Conservation (phyloP, 2,113 vertebrate species). For the Syngnathus typhle region DNA sequence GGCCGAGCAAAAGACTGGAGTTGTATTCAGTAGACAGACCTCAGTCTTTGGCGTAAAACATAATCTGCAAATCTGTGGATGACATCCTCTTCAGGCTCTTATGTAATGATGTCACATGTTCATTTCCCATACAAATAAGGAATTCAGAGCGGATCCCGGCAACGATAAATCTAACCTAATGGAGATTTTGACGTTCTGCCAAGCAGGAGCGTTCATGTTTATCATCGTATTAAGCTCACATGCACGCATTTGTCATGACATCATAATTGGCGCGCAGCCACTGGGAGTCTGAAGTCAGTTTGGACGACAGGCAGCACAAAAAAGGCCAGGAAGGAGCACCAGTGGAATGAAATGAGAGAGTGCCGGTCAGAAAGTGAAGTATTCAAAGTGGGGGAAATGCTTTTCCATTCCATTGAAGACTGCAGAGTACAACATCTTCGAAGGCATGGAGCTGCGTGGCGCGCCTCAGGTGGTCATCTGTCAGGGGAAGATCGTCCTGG, state of each 20-base stretch:
- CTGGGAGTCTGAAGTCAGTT: slow-evolving; percentile 53
- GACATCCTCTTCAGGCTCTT: slow-evolving; percentile 49
- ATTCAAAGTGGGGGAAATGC: slow-evolving; percentile 6
- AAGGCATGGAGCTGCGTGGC: slow-evolving; percentile 93
- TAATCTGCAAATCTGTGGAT: slow-evolving; percentile 46
- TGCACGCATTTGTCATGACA: slow-evolving; percentile 49
- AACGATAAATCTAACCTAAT: slow-evolving; percentile 40
- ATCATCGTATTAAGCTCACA: slow-evolving; percentile 15
- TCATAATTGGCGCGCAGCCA: slow-evolving; percentile 60
- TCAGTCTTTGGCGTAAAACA: slow-evolving; percentile 24
- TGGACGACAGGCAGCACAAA: slow-evolving; percentile 41
- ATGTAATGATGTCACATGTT: slow-evolving; percentile 60
- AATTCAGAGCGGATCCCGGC: slow-evolving; percentile 12
- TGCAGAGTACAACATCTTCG: slow-evolving; percentile 94
- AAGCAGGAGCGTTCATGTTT: slow-evolving; percentile 34
- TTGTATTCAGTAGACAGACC: slow-evolving; percentile 2
- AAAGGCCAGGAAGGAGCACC: slow-evolving; percentile 38
- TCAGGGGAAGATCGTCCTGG: slow-evolving; percentile 93
- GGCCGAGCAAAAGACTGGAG: neutral
- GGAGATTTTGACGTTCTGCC: slow-evolving; percentile 24
- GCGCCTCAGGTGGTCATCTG: slow-evolving; percentile 87
- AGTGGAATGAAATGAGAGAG: slow-evolving; percentile 53
- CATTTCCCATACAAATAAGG: slow-evolving; percentile 49
- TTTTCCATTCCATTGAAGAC: slow-evolving; percentile 62
- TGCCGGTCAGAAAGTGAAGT: slow-evolving; percentile 24